A percentile compares a stretch with the other conserved stretches of the same genome.
phyloP scores from a whole-genome alignment of 2,113 vertebrate genomes.

The Toxotes chatareus region DNA sequence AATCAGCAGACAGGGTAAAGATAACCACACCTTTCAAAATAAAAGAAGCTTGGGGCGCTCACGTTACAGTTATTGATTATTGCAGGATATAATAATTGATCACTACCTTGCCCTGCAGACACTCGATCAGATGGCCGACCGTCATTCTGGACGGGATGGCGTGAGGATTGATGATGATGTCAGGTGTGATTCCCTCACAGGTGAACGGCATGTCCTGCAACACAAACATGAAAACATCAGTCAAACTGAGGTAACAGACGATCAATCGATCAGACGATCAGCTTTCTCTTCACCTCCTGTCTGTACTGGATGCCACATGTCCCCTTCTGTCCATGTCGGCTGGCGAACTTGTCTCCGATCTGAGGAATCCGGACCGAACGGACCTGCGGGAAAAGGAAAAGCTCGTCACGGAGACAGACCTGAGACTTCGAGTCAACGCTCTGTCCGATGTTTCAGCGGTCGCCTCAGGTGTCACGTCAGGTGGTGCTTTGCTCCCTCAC shows the following conservation, averaged over 20 bases:
- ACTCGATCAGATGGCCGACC: conserved; percentile 98
- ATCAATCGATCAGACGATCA: not conserved
- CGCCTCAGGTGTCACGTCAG: not conserved
- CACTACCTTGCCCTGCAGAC: conserved; percentile 97
- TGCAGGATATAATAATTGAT: not conserved
- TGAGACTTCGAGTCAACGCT: too few species aligned
- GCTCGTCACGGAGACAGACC: not conserved
- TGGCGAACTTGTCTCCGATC: conserved; percentile 99
- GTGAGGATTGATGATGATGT: conserved; percentile 99
- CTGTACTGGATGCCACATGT: conserved; percentile 99
- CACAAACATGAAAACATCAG: not conserved
- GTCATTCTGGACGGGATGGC: conserved; percentile 99
- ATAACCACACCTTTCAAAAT: not conserved
- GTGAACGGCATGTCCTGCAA: conserved; percentile 98
- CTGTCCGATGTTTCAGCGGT: not conserved
- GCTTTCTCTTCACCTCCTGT: conserved; percentile 90
- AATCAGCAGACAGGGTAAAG: not conserved
- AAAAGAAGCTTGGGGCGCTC: not conserved
- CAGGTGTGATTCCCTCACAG: conserved; percentile 97
- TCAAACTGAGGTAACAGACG: not conserved
- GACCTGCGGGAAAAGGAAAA: conserved; percentile 82
- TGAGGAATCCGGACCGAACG: conserved; percentile 98
- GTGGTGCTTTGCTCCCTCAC: conserved; percentile 78
- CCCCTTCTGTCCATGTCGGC: conserved; percentile 98
- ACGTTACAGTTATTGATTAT: not conserved